These are phyloP conservation scores for Philonicus albiceps DNA, from an alignment of 2,888 invertebrate species.

Conservation along the genomic window DNA sequence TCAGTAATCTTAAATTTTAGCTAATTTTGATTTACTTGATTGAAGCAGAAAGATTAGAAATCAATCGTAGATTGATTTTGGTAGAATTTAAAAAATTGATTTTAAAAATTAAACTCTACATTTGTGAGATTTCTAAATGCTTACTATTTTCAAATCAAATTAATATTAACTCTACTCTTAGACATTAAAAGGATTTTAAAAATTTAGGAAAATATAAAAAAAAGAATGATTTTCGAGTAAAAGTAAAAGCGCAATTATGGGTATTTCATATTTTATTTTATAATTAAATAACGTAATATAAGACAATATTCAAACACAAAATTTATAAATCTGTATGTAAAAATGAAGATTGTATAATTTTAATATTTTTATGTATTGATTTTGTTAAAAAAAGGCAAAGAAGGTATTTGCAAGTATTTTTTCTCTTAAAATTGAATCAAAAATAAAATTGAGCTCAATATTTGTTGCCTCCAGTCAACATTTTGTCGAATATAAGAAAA, in stretches of 20 bases:
- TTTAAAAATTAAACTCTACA: background rate
- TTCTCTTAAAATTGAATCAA: background rate
- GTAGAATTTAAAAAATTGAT: background rate
- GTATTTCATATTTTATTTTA: no score
- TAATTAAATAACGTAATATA: background rate
- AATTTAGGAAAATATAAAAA: no score
- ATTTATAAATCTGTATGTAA: background rate
- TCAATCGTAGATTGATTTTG: background rate
- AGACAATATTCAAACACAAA: background rate
- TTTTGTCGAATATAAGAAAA: background rate
- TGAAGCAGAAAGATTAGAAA: background rate
- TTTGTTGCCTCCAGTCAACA: background rate
- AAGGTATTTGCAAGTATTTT: background rate
- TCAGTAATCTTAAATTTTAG: background rate
- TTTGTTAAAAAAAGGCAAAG: background rate
- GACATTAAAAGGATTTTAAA: no score
- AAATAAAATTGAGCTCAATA: background rate
- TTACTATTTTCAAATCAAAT: no score
- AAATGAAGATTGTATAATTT: background rate
- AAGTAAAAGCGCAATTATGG: no score
- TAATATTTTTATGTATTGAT: background rate
- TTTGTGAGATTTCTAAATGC: background rate
- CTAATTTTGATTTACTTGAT: background rate
- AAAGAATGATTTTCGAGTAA: no score
- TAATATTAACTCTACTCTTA: no score